These are phyloP conservation scores for Omphaloscelis lunosa DNA, from an alignment of 2,888 invertebrate genomes.

Conservation along the genomic window DNA sequence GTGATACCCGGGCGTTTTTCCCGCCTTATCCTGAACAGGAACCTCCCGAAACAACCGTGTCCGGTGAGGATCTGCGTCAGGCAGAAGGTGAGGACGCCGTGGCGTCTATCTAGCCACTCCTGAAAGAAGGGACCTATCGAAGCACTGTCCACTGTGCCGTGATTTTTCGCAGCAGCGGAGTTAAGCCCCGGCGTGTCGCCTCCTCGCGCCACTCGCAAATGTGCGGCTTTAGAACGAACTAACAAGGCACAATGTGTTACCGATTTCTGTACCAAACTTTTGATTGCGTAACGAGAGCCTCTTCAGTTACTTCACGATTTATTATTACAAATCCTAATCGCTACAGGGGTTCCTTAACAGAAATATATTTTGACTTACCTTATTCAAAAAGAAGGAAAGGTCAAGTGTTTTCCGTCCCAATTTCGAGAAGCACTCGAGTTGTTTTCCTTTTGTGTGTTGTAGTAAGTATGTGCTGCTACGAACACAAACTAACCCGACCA, in stretches of 20 bases:
- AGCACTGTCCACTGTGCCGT: too few species aligned
- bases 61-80: too few species aligned
- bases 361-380: constrained; percentile 45
- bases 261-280: not conserved
- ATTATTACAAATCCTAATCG: constrained; percentile 40
- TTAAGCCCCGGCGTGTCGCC: too few species aligned
- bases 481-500: constrained; percentile 49
- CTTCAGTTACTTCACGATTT: constrained; percentile 13
- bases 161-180: too few species aligned
- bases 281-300: not conserved
- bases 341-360: constrained; percentile 21
- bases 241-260: not conserved
- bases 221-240: too few species aligned
- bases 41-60: too few species aligned
- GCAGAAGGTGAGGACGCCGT: too few species aligned
- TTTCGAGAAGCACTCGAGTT: constrained; percentile 60
- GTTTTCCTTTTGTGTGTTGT: constrained; percentile 61
- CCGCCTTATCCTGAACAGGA: too few species aligned
- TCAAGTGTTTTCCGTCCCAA: constrained; percentile 62
- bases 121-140: too few species aligned
- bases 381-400: constrained; percentile 59
- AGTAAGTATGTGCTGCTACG: constrained; percentile 41
- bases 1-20: too few species aligned
- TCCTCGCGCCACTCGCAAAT: too few species aligned
- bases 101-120: too few species aligned